Percentiles rank a stretch among this genome's conserved stretches.
Conservation (phyloP, 2,888 invertebrate genomes). For the Venustoraphidia nigricollis region DNA sequence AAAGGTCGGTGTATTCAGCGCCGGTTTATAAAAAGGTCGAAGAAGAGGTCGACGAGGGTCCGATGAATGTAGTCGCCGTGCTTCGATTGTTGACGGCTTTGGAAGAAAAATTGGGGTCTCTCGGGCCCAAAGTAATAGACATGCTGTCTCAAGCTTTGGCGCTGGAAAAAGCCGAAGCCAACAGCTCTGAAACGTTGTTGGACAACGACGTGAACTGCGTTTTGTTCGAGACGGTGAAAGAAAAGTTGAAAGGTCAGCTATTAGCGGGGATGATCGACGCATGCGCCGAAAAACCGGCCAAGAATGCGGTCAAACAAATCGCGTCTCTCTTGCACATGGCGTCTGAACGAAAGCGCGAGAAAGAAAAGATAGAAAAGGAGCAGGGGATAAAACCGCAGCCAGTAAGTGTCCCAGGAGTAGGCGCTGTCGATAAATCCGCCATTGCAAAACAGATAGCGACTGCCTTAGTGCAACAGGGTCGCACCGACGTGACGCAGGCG, state of each 20-base stretch:
- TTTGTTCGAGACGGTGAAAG: constrained; percentile 70
- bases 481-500: constrained; percentile 62
- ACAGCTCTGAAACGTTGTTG: constrained; percentile 59
- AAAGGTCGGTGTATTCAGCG: background rate
- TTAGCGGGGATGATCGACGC: constrained; percentile 48
- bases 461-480: constrained; percentile 62
- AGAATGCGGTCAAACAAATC: constrained; percentile 59
- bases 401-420: constrained; percentile 52
- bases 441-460: constrained; percentile 71
- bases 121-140: constrained; percentile 65
- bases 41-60: constrained; percentile 28
- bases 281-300: constrained; percentile 51
- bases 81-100: constrained; percentile 62
- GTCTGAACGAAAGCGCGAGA: constrained; percentile 29
- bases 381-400: constrained; percentile 25
- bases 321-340: constrained; percentile 59
- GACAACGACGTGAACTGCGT: constrained; percentile 58
- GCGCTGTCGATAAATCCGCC: constrained; percentile 60
- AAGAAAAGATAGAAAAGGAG: constrained; percentile 19
- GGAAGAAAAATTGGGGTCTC: constrained; percentile 69
- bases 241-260: constrained; percentile 65
- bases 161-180: constrained; percentile 58
- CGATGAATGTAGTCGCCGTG: constrained; percentile 45
- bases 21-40: background rate
- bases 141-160: constrained; percentile 61